Evolutionary conservation across 2,113 vertebrate species (phyloP), one percentile per base, ranked within the genome.

Genomic region (Xyliphius kryptos): DNA sequence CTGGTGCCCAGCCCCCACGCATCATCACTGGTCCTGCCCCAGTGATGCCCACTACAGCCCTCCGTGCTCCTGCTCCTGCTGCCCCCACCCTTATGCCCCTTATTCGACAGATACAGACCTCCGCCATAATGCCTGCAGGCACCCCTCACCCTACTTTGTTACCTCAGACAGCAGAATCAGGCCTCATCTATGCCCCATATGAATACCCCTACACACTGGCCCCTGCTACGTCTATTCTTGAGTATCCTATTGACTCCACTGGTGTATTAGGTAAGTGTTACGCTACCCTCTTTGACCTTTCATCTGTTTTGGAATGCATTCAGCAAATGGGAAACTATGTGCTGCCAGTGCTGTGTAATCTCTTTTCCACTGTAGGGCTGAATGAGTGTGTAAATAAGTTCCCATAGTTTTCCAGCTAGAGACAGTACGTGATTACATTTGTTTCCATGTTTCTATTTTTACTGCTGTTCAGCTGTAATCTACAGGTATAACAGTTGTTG

Each of bases 81-180:
- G 91, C 91, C 71, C 93, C 91, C 74, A 95, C 94, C 84, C 82
- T 97, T 88, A 97, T 98, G 95, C 96, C 93, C 83, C 91, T 97
- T 90, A 93, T 98, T 82, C 93, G 96, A 86, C 96, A 98, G 85
- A 97, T 98, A 86, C 96, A 98, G 88, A 97, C 92, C 72, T 87
- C 85, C 13, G 60, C 83, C 79, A 87, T 97, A 76, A 88, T 98
- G 88, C 95, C 88, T 70, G 92, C 95, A 69, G 95, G 80, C 80
- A 92, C 91, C 71, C 94, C 90, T 69, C 96, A 98, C 81, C 89
- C 87, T 66, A 91, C 93, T 63, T 88, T 97, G 83, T 75, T 97
- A 74, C 90, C 90, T 74, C 95, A 91, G 66, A 90, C 87, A 73
- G 92, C 93, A 0, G 96, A 98, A 80, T 91, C 92, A 61, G 95